Base-by-base conservation (phyloP, 2,888 invertebrate species). In the Amorpha juglandis region DNA sequence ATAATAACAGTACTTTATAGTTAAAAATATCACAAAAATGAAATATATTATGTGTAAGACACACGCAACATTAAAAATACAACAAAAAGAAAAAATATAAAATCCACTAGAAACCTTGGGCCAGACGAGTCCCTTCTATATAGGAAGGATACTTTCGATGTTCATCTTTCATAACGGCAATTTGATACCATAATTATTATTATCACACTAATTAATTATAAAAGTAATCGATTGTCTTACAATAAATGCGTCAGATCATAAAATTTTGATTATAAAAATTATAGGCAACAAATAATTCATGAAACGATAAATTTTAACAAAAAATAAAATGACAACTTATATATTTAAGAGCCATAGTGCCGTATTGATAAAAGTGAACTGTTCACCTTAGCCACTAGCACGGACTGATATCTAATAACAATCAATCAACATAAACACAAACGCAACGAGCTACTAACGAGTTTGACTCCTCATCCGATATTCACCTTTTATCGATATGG, bases 141-240 rank as follows among this genome's bases (percentile, higher is more conserved):
- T 89, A 92, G 94, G 93, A 94, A 94, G 94, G 94, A 94, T 93
- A 93, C 93, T 93, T 94, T 94, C 94, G 94, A 93, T 94, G 94
- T 94, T 92, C 85, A 86, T 89, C 89, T 90, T 91, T 91, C 87
- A 91, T 88, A 91, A 90, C 91, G 93, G 92, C 92, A 90, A 90
- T 92, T 91, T 90, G 83, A 92, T 92, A 91, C 92, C 92, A 91
- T 92, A 86, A 87, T 89, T 84, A 89, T 88, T 87, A 89, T 91
- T 92, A 93, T 93, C 93, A 93, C 93, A 93, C 93, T 92, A 92
- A 92, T 91, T 92, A 93, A 91, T 90, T 90, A 92, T 90, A 92
- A 92, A 93, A 92, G 88, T 92, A 93, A 93, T 91, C 89, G 88
- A 89, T 93, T 92, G 92, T 93, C 93, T 92, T 92, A 93, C 93